These are phyloP conservation scores for Eretmocerus hayati DNA, from an alignment of 2,888 invertebrate species.

Conservation along the genomic window DNA sequence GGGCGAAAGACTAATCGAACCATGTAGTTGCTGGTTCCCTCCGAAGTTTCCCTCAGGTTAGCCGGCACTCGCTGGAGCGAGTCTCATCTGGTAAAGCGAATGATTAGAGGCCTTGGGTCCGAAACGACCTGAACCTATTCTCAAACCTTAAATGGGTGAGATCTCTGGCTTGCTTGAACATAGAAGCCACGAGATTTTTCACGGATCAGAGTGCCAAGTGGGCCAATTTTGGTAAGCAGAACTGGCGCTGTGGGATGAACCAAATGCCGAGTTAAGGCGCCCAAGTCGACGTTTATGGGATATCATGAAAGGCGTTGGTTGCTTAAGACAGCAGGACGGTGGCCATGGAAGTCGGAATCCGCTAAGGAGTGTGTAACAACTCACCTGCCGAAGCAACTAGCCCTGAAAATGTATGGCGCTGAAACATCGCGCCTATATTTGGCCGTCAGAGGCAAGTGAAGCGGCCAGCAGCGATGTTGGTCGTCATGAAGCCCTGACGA, in stretches of 20 bases:
- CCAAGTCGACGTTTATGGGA: slow-evolving; percentile 32
- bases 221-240: slow-evolving; percentile 72
- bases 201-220: slow-evolving; percentile 56
- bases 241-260: slow-evolving; percentile 73
- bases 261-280: slow-evolving; percentile 23
- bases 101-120: slow-evolving; percentile 64
- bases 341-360: slow-evolving; percentile 66
- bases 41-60: slow-evolving; percentile 33
- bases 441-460: slow-evolving; percentile 51
- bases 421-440: slow-evolving; percentile 53
- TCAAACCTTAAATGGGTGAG: slow-evolving; percentile 71
- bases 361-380: slow-evolving; percentile 48
- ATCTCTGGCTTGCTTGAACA: slow-evolving; percentile 55
- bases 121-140: slow-evolving; percentile 68
- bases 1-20: slow-evolving; percentile 50
- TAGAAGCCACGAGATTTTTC: slow-evolving; percentile 48
- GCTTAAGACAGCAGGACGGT: slow-evolving; percentile 61
- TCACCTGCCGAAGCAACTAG: slow-evolving; percentile 60
- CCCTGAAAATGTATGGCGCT: slow-evolving; percentile 64
- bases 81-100: slow-evolving; percentile 61
- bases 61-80: slow-evolving; percentile 36
- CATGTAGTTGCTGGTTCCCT: slow-evolving; percentile 36
- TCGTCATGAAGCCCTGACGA: slow-evolving; percentile 54
- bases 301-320: slow-evolving; percentile 51
- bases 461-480: slow-evolving; percentile 27